These are phyloP conservation scores for Cinclus mexicanus DNA, from an alignment of 2,113 vertebrate species.

Conservation along the genomic window DNA sequence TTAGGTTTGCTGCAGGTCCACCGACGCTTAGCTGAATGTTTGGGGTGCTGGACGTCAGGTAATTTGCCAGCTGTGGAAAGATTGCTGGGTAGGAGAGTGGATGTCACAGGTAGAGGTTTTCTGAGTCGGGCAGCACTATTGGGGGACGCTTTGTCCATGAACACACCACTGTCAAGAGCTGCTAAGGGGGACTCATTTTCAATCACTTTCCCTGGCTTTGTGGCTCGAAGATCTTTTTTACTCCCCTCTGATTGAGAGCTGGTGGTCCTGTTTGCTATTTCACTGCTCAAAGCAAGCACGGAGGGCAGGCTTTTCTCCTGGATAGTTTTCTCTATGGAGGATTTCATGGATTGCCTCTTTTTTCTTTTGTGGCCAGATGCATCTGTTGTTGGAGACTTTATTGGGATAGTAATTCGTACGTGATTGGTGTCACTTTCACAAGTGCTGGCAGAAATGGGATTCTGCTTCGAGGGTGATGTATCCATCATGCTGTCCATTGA, in stretches of 20 bases:
- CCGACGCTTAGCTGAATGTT: conserved; percentile 84
- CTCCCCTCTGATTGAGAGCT: conserved; percentile 78
- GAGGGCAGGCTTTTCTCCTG: conserved; percentile 78
- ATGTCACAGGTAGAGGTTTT: conserved; percentile 77
- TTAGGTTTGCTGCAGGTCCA: conserved; percentile 91
- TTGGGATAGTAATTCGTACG: conserved; percentile 78
- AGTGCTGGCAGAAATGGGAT: conserved; percentile 67
- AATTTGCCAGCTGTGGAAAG: conserved; percentile 69
- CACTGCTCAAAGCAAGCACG: conserved; percentile 77
- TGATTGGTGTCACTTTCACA: conserved; percentile 78
- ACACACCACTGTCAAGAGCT: conserved; percentile 51
- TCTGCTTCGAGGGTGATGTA: conserved; percentile 66
- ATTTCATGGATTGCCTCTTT: conserved; percentile 85
- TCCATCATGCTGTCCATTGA: conserved; percentile 64
- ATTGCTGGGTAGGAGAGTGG: conserved; percentile 72
- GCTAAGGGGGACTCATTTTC: conserved; percentile 67
- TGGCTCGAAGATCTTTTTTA: conserved; percentile 81
- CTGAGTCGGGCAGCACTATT: conserved; percentile 76
- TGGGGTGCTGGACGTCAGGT: conserved; percentile 83
- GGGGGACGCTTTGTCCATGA: conserved; percentile 68
- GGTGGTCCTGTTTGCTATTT: conserved; percentile 70
- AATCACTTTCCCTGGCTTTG: conserved; percentile 75
- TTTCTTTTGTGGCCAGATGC: conserved; percentile 82
- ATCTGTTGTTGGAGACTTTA: conserved; percentile 82
- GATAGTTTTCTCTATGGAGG: conserved; percentile 78